Conservation (phyloP, 2,797 vertebrate genomes). For the Gymnoscopelus braueri region DNA sequence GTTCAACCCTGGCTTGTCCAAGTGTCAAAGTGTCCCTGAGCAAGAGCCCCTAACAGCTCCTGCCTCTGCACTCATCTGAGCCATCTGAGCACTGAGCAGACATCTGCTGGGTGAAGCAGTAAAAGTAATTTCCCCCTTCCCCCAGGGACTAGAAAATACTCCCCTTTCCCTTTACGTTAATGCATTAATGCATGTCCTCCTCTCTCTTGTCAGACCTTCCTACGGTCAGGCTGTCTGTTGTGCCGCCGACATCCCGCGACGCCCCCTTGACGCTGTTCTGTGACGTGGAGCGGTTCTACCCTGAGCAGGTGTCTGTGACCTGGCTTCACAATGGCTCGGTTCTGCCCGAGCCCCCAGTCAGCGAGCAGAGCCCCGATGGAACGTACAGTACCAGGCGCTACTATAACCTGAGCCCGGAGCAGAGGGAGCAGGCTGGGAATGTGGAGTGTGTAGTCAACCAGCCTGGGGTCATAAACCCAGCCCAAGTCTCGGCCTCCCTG, state of each 20-base stretch:
- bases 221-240: constrained; percentile 60
- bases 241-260: constrained; percentile 46
- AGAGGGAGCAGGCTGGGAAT: constrained; percentile 77
- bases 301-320: constrained; percentile 72
- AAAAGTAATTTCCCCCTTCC: no score
- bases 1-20: no score
- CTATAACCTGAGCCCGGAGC: constrained; percentile 74
- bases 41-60: no score
- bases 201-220: constrained; percentile 65
- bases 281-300: constrained; percentile 79
- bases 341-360: constrained; percentile 56
- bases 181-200: background rate
- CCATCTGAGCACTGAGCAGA: no score
- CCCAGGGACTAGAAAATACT: no score
- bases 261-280: constrained; percentile 78
- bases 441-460: constrained; percentile 83
- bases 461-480: constrained; percentile 74
- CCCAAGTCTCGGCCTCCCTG: constrained; percentile 51
- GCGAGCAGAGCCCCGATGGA: constrained; percentile 65
- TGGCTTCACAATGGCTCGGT: constrained; percentile 78
- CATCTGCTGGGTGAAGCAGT: no score
- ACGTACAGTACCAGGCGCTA: constrained; percentile 76
- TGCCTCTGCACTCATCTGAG: no score
- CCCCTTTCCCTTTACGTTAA: no score
- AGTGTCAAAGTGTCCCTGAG: no score